Evolutionary conservation across 2,888 invertebrate species (phyloP).

Genomic region (Antheraea yamamai): DNA sequence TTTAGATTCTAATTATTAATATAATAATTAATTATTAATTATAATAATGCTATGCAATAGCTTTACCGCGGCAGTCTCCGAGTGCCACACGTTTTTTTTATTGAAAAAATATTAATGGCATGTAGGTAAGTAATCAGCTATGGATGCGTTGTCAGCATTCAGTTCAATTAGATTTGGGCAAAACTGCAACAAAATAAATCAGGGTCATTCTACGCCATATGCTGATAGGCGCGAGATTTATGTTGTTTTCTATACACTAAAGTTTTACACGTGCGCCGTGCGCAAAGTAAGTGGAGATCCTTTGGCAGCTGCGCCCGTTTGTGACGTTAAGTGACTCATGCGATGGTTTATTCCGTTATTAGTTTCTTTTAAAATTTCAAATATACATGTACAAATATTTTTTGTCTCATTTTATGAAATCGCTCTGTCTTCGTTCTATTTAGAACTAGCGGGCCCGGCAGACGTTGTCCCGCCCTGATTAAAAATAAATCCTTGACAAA

Average conservation of each 20-base stretch:
- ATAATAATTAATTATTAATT: too few relatives aligned
- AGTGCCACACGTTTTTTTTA: too few relatives aligned
- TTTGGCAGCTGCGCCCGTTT: constrained; percentile 75
- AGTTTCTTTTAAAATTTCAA: neutral
- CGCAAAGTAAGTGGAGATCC: constrained; percentile 79
- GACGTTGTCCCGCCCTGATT: too few relatives aligned
- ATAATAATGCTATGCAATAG: too few relatives aligned
- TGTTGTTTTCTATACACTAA: constrained; percentile 19
- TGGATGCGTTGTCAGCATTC: neutral
- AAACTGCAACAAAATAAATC: neutral
- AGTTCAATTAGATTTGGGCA: neutral
- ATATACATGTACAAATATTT: too few relatives aligned
- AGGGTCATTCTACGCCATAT: constrained; percentile 7
- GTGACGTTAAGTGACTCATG: constrained; percentile 69
- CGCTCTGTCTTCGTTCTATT: neutral
- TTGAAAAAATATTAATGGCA: too few relatives aligned
- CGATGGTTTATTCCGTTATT: constrained; percentile 21
- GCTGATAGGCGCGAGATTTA: constrained; percentile 20
- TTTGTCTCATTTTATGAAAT: neutral
- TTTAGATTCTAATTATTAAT: too few relatives aligned
- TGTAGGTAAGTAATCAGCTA: neutral
- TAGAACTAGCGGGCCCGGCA: too few relatives aligned
- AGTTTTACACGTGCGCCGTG: constrained; percentile 67
- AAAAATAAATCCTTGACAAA: too few relatives aligned
- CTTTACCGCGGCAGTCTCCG: too few relatives aligned